These are phyloP conservation scores for Pocillopora verrucosa DNA, from an alignment of 64 coral and sea anemone genomes.

Conservation along the genomic window DNA sequence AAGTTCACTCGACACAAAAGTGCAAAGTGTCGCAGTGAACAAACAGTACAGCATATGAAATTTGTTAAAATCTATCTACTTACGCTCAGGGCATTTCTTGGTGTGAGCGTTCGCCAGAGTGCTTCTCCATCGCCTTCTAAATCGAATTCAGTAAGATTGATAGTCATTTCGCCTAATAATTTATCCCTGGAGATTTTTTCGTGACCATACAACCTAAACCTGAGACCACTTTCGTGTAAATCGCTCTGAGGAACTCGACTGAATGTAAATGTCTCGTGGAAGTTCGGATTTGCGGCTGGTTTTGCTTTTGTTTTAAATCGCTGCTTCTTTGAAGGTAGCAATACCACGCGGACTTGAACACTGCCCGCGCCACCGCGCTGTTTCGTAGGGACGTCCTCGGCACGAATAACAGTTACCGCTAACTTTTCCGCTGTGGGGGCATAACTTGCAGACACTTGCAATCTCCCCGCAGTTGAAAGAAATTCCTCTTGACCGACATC, in stretches of 20 bases:
- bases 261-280: conserved; percentile 97
- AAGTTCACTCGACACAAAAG: background rate
- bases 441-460: conserved; percentile 97
- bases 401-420: conserved; percentile 85
- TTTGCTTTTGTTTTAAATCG: conserved; percentile 99
- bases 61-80: conserved; percentile 44
- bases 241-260: conserved; percentile 87
- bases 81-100: conserved; percentile 89
- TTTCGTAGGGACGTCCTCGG: conserved; percentile 95
- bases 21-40: background rate
- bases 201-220: conserved; percentile 93
- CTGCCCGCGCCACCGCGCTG: conserved; percentile 85
- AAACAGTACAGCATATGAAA: conserved; percentile 36
- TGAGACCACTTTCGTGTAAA: conserved; percentile 72
- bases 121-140: conserved; percentile 84
- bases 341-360: conserved; percentile 87
- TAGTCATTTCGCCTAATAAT: conserved; percentile 87
- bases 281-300: conserved; percentile 92
- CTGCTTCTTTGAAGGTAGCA: conserved; percentile 88
- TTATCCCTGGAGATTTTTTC: conserved; percentile 86
- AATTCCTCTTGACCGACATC: conserved; percentile 74
- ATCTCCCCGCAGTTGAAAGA: conserved; percentile 85
- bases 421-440: conserved; percentile 95
- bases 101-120: conserved; percentile 91
- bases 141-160: conserved; percentile 86